phyloP scores from a whole-genome alignment of 2,113 vertebrate genomes.

The Tylochromis polylepis region DNA sequence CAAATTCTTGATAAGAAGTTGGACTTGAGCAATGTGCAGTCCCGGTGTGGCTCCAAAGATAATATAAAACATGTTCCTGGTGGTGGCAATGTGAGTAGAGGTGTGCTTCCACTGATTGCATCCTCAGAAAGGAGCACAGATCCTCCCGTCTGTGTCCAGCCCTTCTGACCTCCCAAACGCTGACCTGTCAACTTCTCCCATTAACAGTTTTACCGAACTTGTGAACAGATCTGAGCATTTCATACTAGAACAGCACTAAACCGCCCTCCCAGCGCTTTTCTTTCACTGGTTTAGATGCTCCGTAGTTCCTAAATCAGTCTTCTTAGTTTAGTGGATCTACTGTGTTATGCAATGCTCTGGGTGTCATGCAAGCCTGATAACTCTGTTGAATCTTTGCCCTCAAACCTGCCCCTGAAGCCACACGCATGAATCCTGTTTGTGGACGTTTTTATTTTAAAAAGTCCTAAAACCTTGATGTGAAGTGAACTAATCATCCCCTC shows the following conservation, averaged over 20 bases:
- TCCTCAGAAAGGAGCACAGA: constrained; percentile 37
- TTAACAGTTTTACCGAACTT: constrained; percentile 8
- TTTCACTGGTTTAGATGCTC: neutral
- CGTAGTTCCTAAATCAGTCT: neutral
- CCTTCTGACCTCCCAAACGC: neutral
- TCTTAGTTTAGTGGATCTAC: neutral
- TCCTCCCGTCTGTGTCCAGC: constrained; percentile 18
- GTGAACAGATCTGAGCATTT: constrained; percentile 32
- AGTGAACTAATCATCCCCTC: neutral
- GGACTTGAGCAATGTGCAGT: constrained; percentile 91
- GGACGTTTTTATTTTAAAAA: neutral
- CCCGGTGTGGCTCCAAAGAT: constrained; percentile 94
- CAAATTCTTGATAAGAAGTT: constrained; percentile 94
- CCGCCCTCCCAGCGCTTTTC: neutral
- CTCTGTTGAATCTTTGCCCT: neutral
- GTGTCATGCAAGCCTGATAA: neutral
- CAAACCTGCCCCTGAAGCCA: neutral
- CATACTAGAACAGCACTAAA: neutral
- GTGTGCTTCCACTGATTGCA: constrained; percentile 22
- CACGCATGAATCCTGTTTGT: constrained; percentile 37
- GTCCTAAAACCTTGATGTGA: neutral
- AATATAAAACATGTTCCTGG: constrained; percentile 92
- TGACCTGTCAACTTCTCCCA: constrained; percentile 13
- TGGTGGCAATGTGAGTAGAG: constrained; percentile 91
- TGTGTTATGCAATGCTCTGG: constrained; percentile 36